Evolutionary conservation across 2,113 vertebrate genomes (phyloP), one percentile per base, ranked within the genome.

Genomic region (Syrrhaptes paradoxus): DNA sequence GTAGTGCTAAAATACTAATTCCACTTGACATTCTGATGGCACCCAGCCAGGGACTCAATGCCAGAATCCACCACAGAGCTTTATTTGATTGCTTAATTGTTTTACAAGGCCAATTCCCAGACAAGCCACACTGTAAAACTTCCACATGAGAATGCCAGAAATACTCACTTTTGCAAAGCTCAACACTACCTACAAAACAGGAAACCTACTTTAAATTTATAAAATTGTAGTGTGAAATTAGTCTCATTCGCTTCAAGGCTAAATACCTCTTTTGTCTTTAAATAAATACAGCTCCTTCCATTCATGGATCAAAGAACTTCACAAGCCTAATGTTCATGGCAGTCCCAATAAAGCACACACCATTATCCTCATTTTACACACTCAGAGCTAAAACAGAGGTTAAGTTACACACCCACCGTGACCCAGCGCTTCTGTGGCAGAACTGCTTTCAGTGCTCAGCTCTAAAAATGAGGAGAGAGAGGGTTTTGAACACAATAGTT

Each of bases 1-100:
- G 24, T 5, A 90, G 73, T 78, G 71, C 52, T 95, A 85, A 94
- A 94, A 93, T 87, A 87, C 84, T 91, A 92, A 92, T 94, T 89
- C 88, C 92, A 92, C 80, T 92, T 94, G 93, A 96, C 84, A 89
- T 81, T 86, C 83, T 46, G 45, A 81, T 94, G 92, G 95, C 95
- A 95, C 13, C 65, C 80, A 85, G 96, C 90, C 95, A 97, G 66
- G 52, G n/a, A 79, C 66, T 70, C 48, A 28, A 73, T 48, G 89
- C 94, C 94, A 96, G 82, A 94, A 90, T 85, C 66, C 48, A 94
- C 88, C 83, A 90, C 83, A 89, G 77, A 94, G 90, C 91, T 93
- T 95, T 94, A 90, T 92, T 96, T 94, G 90, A 96, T 91, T 93
- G 91, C 92, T 89, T 94, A 97, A 95, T 91, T 96, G 90, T 93